A percentile compares a stretch with the other conserved stretches of the same genome.
Conservation (phyloP, 2,113 vertebrate species). For the Manacus vitellinus region DNA sequence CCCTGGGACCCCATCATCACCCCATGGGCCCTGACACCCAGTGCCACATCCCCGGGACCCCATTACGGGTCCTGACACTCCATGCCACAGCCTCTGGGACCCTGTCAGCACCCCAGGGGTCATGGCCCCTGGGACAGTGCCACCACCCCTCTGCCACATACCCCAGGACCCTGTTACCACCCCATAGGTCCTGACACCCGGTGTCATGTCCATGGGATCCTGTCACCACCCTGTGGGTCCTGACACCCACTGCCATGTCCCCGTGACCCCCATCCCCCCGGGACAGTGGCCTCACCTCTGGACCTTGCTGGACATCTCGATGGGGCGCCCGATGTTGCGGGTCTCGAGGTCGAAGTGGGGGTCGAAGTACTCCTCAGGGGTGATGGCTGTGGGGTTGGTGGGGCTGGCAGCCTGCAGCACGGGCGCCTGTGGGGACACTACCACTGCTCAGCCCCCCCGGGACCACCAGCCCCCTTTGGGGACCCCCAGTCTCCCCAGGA, state of each 20-base stretch:
- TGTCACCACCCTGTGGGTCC: background rate
- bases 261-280: fast-evolving
- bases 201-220: background rate
- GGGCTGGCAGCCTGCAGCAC: constrained; percentile 88
- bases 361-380: constrained; percentile 94
- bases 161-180: background rate
- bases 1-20: background rate
- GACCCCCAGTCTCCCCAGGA: fast-evolving
- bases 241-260: background rate
- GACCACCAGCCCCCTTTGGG: background rate
- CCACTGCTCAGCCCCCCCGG: background rate
- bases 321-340: constrained; percentile 91
- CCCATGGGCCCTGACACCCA: background rate
- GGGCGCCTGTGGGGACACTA: constrained; percentile 71
- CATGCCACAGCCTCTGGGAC: background rate
- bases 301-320: constrained; percentile 95
- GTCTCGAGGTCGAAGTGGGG: constrained; percentile 81
- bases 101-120: background rate
- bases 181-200: fast-evolving
- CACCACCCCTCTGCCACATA: background rate
- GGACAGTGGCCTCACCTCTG: constrained; percentile 82
- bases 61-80: background rate
- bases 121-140: too few relatives aligned
- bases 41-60: background rate
- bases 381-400: constrained; percentile 91